Evolutionary conservation across 1,140 invertebrate species (phyloP), one percentile per base, ranked within the genome.

Genomic region (Drosophila lowei): DNA sequence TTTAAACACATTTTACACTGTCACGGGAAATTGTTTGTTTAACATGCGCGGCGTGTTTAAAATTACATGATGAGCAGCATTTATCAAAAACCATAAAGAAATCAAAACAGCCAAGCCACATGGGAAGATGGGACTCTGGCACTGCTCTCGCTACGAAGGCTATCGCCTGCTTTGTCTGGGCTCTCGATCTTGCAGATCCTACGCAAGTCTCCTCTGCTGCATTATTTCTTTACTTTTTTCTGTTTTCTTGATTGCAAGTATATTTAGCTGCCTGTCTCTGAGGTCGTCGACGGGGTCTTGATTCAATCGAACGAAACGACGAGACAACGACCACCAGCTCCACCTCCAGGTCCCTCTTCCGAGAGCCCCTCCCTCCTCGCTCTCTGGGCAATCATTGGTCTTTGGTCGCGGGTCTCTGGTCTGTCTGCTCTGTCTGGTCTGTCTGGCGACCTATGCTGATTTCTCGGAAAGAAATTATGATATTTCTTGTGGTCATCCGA

Each of bases 1-100:
- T 38, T 43, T 18, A 48, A 59, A 38, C 48, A 72, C 80, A 79
- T 85, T 85, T 85, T 74, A 86, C 80, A 79, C 83, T 88, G 83
- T 89, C 83, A 89, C 84, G 84, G 83, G 78, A 88, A 88, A 88
- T 77, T 88, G 84, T 88, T 88, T 88, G 79, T 66, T 88, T 88
- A 88, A 88, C 84, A 88, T 88, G 83, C 83, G 75, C 84, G 67
- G 48, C 64, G 84, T 79, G 84, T 79, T 88, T 88, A 83, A 88
- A 89, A 88, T 83, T 88, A 88, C 83, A 88, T 79, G 83, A 88
- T 88, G 83, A 89, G 83, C 83, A 48, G 71, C 75, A 78, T 88
- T 88, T 83, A 88, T 88, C 71, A 88, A 83, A 88, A 78, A 64
- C 57, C 62, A 63, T 50, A 56, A 62, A 67, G 30, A 56, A 80